These are phyloP conservation scores for Panthera uncia DNA, from an alignment of 2,113 vertebrate species.

Conservation along the genomic window DNA sequence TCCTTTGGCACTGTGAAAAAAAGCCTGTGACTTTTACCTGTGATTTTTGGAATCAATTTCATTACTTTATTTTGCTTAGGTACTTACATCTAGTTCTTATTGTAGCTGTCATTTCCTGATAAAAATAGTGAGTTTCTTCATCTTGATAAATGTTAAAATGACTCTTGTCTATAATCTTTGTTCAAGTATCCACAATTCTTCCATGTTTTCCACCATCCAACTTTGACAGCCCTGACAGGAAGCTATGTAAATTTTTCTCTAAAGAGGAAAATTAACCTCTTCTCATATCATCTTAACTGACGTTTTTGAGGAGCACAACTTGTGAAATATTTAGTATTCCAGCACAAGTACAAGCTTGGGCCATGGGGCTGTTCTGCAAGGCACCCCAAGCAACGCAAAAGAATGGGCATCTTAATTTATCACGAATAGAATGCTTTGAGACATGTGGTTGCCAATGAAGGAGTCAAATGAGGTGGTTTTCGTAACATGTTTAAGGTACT, in stretches of 20 bases:
- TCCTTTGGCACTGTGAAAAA: background rate
- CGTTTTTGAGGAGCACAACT: background rate
- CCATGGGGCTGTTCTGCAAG: fast-evolving
- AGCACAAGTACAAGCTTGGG: background rate
- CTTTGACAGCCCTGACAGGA: background rate
- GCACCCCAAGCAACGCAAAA: fast-evolving
- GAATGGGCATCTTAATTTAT: background rate
- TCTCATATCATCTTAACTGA: background rate
- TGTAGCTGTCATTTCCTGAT: background rate
- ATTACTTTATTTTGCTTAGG: background rate
- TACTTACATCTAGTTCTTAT: background rate
- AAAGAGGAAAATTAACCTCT: background rate
- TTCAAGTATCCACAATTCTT: background rate
- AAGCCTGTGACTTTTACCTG: background rate
- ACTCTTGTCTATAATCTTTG: background rate
- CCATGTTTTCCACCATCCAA: background rate
- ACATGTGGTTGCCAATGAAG: background rate
- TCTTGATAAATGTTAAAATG: background rate
- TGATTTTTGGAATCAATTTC: background rate
- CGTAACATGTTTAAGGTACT: background rate
- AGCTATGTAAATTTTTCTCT: background rate
- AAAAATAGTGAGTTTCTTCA: background rate
- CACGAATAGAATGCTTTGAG: background rate
- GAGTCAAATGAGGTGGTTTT: background rate
- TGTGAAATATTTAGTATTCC: background rate